Evolutionary conservation across 2,113 vertebrate species (phyloP), one percentile per base, ranked within the genome.

Genomic region (Brachyhypopomus gauderio): DNA sequence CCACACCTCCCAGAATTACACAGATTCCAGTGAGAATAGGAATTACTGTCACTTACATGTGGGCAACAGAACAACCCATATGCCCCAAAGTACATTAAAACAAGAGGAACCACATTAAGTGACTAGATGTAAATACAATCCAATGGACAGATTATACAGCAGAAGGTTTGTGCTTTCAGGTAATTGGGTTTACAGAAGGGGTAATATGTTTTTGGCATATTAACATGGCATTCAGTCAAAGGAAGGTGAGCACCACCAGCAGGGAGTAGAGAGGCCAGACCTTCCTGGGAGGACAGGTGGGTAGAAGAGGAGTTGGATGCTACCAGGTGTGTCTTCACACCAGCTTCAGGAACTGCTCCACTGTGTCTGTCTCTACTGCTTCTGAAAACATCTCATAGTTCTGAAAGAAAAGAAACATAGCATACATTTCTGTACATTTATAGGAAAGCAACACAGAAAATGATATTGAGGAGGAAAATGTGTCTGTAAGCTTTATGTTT

Each of bases 321-420:
- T 60, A 77, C 67, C 38, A 56, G 63, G 38, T 62, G 22, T 52
- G 66, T 27, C 5, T 25, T 97, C 95, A 99, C 74, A 93, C 94
- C 90, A 98, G 84, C 87, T 98, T 98, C 88, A 99, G 95, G 89
- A 99, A 97, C 87, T 98, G 91, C 75, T 96, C 92, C 92, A 99
- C 94, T 0, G 93, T 90, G 78, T 96, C 95, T 16, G 91, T 95
- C 83, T 99, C 98, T 90, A 99, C 98, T 0, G 98, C 97, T 84
- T 97, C 95, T 5, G 94, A 93, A 69, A 99, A 96, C 90, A 96
- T 94, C 85, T 96, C 94, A 0, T 96, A 98, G 88, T 97, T 94
- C 97, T 99, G 90, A 86, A 66, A 83, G 66, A 79, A 74, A 1
- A n/a, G 4, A 74, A n/a, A 72, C 4, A 78, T 9, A 48, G 25